A percentile compares a stretch with the other conserved stretches of the same genome.
Evolutionary conservation across 2,113 vertebrate genomes (phyloP).

Genomic region (Shinisaurus crocodilurus): DNA sequence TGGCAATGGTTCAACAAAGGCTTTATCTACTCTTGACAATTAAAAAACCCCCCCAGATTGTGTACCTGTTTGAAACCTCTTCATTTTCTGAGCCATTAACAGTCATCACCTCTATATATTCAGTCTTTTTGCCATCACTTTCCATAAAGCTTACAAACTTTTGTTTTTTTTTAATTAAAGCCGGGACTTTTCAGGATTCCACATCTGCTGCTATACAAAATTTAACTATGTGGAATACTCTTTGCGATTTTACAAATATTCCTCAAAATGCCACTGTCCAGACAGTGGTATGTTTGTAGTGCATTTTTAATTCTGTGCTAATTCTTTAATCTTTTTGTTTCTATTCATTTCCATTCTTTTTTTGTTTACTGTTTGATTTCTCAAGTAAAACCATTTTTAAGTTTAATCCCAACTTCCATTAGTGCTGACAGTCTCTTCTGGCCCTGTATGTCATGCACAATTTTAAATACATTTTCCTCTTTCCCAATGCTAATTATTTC

Average conservation of each 20-base stretch:
- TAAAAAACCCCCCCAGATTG: neutral
- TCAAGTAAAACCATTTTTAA: neutral
- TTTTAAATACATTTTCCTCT: neutral
- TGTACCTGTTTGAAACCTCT: neutral
- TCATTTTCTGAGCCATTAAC: neutral
- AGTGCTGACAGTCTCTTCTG: neutral
- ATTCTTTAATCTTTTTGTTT: neutral
- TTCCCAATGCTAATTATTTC: neutral
- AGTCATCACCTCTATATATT: neutral
- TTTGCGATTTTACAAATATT: slow-evolving; percentile 3
- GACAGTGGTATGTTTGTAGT: neutral
- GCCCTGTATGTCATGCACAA: neutral
- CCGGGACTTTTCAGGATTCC: neutral
- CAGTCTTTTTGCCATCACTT: neutral
- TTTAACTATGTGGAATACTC: neutral
- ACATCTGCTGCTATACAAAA: neutral
- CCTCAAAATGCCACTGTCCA: neutral
- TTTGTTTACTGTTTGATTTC: neutral
- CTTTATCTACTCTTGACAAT: neutral
- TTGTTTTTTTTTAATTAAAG: neutral
- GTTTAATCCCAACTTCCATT: neutral
- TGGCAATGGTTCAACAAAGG: neutral
- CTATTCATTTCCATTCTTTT: neutral
- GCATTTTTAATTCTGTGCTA: neutral
- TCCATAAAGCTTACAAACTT: neutral